Evolutionary conservation across 2,888 invertebrate genomes (phyloP).

Genomic region (Drosophila nigricruria): DNA sequence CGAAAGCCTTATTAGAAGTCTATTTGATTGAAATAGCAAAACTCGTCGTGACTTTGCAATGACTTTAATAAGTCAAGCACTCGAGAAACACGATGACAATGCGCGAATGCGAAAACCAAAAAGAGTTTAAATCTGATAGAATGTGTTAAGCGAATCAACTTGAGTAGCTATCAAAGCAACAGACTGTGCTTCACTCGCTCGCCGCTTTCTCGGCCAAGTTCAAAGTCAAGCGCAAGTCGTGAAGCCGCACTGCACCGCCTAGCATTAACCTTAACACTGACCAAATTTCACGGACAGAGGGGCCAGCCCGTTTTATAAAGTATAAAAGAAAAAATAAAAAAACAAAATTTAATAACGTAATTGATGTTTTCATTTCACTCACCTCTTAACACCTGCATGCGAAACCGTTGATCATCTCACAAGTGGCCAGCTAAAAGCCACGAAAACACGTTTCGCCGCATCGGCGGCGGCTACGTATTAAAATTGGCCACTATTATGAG

Average conservation of each 20-base stretch:
- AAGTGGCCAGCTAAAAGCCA: slow-evolving; percentile 9
- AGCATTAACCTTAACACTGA: slow-evolving; percentile 53
- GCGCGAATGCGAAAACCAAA: slow-evolving; percentile 9
- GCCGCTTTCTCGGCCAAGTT: slow-evolving; percentile 54
- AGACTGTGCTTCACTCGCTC: not conserved
- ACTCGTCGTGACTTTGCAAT: slow-evolving; percentile 23
- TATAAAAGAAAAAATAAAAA: not conserved
- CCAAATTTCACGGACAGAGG: slow-evolving; percentile 28
- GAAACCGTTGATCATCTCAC: slow-evolving; percentile 51
- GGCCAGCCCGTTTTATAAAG: slow-evolving; percentile 15
- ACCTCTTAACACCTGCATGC: slow-evolving; percentile 47
- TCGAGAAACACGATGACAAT: slow-evolving; percentile 31
- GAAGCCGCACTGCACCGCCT: slow-evolving; percentile 13
- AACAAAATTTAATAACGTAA: slow-evolving; percentile 14
- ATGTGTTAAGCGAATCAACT: slow-evolving; percentile 1
- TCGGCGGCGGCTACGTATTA: slow-evolving; percentile 4
- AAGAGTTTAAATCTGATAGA: not conserved
- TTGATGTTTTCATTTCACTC: slow-evolving; percentile 47
- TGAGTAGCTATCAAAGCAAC: not conserved
- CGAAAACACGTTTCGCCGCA: slow-evolving; percentile 47
- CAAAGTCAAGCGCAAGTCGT: slow-evolving; percentile 63
- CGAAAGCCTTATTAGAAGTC: not conserved
- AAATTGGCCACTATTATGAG: slow-evolving; percentile 47
- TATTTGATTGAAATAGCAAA: not conserved
- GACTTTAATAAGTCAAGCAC: slow-evolving; percentile 12